phyloP scores from a whole-genome alignment of 2,888 invertebrate species.

The Allophyes oxyacanthae region DNA sequence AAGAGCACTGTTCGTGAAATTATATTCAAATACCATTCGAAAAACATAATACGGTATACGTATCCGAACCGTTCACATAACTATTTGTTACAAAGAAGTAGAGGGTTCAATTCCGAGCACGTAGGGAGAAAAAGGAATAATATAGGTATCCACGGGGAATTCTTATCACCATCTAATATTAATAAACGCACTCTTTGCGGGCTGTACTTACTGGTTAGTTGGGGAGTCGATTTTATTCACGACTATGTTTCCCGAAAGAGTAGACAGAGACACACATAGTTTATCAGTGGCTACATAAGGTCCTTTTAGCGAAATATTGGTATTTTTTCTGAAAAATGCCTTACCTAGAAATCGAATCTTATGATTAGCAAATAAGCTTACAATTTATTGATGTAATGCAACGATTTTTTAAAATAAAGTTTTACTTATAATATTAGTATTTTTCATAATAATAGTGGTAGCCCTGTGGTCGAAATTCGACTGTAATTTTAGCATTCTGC shows the following conservation, averaged over 20 bases:
- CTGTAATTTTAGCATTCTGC: no score
- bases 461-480: no score
- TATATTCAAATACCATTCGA: slow-evolving; percentile 48
- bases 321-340: no score
- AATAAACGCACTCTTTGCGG: slow-evolving; percentile 36
- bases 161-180: slow-evolving; percentile 47
- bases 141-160: slow-evolving; percentile 47
- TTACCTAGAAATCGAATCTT: no score
- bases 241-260: background rate
- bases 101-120: slow-evolving; percentile 62
- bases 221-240: background rate
- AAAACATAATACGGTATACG: slow-evolving; percentile 42
- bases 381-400: no score
- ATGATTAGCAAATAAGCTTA: no score
- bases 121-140: slow-evolving; percentile 50
- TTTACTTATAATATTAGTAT: no score
- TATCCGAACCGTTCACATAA: slow-evolving; percentile 35
- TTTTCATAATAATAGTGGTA: no score
- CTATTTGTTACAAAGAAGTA: slow-evolving; percentile 40
- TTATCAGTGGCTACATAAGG: no score
- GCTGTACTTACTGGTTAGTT: background rate
- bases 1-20: slow-evolving; percentile 19
- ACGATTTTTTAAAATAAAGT: no score
- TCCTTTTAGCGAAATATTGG: no score
- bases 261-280: no score